Base-by-base conservation (phyloP, 2,113 vertebrate genomes). In the Steatornis caripensis region DNA sequence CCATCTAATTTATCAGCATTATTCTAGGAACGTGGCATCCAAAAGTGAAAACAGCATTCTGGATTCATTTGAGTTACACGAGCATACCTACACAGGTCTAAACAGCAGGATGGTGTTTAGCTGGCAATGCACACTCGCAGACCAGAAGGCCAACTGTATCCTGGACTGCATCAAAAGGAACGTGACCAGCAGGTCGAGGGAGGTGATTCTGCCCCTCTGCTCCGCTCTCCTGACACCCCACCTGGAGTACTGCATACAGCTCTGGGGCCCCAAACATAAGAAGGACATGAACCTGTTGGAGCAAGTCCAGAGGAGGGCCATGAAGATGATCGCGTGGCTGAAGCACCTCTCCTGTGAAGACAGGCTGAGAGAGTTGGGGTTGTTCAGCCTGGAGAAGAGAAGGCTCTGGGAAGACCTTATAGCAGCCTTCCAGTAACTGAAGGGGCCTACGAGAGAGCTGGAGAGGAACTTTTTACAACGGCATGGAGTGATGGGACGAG, bases 61-160 rank as follows among this genome's bases (percentile, higher is more conserved):
- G 39, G 55, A 43, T 54, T 27, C 13, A 37, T 60, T 45, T 51
- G 20, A 53, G 29, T 32, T 37, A 55, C 15, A 11, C 6, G 6
- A 60, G 32, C 37, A 58, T 13, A 79, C n/a, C 34, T 65, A 36
- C 36, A 46, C 30, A 65, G 53, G 34, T n/a, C 51, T 51, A 61
- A 84, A 54, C 30, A 51, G 43, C 49, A 43, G 45, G 58, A 43
- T 4, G 5, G 30, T 43, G 58, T 54, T 86, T 14, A 34, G 15
- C n/a, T 0, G 1, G 30, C n/a, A 34, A 9, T 2, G 26, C 8
- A 51, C 0, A 0, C 23, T 15, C 0, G 3, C 10, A 53, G 57
- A 14, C 27, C 51, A 65, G 64, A 77, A 58, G 12, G 12, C 19
- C n/a, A 41, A 11, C 4, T 1, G 0, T 12, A 5, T 30, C 30